A percentile compares a stretch with the other conserved stretches of the same genome.
These are phyloP conservation scores for Mesaphorura yosii DNA, from an alignment of 1,140 invertebrate species.

Conservation along the genomic window DNA sequence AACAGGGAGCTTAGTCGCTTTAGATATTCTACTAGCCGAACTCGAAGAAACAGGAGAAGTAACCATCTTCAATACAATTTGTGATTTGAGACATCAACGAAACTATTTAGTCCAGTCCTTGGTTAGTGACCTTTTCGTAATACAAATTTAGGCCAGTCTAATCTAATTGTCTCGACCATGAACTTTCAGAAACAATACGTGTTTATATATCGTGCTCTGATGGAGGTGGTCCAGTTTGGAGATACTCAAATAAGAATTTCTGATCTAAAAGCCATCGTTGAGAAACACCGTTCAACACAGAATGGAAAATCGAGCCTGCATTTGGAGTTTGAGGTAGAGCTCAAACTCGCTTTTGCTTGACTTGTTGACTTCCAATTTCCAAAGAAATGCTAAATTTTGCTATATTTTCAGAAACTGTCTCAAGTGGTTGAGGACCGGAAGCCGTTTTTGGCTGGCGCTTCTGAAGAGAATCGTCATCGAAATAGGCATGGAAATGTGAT, in stretches of 20 bases:
- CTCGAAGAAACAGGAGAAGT: constrained; percentile 64
- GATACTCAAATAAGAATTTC: constrained; percentile 73
- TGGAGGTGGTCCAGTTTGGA: constrained; percentile 86
- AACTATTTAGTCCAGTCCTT: constrained; percentile 87
- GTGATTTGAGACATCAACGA: constrained; percentile 72
- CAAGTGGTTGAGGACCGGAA: constrained; percentile 69
- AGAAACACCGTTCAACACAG: no score
- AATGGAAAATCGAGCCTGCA: no score
- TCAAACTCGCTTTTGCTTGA: no score
- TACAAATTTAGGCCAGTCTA: not conserved
- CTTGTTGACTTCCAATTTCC: no score
- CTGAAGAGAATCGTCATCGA: constrained; percentile 72
- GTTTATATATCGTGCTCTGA: constrained; percentile 86
- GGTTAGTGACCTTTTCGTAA: constrained; percentile 41
- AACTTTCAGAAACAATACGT: constrained; percentile 82
- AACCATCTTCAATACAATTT: constrained; percentile 80
- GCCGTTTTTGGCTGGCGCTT: constrained; percentile 62
- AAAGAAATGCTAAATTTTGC: no score
- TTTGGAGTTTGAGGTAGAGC: no score
- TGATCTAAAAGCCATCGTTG: constrained; percentile 55
- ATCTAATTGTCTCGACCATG: not conserved
- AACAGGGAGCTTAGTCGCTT: constrained; percentile 78
- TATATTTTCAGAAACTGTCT: constrained; percentile 55
- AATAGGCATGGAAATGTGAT: constrained; percentile 77
- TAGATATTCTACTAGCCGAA: constrained; percentile 78